phyloP scores from a whole-genome alignment of 2,888 invertebrate genomes.

The Coronaproctus castanopsis region DNA sequence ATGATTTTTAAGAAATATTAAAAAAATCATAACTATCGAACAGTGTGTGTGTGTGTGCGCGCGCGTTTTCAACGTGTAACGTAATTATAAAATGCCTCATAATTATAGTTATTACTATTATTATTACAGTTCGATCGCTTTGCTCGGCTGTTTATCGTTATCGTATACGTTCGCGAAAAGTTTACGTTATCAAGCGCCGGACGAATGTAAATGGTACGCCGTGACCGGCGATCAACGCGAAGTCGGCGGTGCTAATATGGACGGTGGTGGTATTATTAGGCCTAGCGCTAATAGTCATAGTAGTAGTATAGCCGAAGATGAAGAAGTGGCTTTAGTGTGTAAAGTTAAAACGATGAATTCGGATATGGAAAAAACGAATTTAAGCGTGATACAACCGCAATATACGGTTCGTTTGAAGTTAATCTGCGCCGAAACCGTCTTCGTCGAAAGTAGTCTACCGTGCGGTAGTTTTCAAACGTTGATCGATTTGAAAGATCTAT shows the following conservation, averaged over 20 bases:
- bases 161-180: too few species aligned
- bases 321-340: slow-evolving; percentile 50
- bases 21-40: too few species aligned
- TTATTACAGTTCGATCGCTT: too few species aligned
- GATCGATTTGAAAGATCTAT: slow-evolving; percentile 51
- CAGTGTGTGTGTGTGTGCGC: too few species aligned
- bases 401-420: slow-evolving; percentile 53
- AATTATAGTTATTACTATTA: too few species aligned
- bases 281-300: too few species aligned
- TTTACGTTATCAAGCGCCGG: slow-evolving; percentile 51
- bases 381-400: slow-evolving; percentile 62
- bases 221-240: slow-evolving; percentile 31
- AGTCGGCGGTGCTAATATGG: slow-evolving; percentile 17
- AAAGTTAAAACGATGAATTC: slow-evolving; percentile 56
- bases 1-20: too few species aligned
- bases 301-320: slow-evolving; percentile 24
- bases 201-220: slow-evolving; percentile 60
- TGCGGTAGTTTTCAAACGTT: slow-evolving; percentile 56
- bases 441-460: slow-evolving; percentile 57
- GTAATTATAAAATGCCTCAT: too few species aligned
- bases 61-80: too few species aligned
- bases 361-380: slow-evolving; percentile 60
- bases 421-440: slow-evolving; percentile 58
- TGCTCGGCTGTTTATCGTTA: too few species aligned
- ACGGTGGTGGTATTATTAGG: too few species aligned